phyloP scores from a whole-genome alignment of 2,888 invertebrate species.

The Melolontha melolontha region DNA sequence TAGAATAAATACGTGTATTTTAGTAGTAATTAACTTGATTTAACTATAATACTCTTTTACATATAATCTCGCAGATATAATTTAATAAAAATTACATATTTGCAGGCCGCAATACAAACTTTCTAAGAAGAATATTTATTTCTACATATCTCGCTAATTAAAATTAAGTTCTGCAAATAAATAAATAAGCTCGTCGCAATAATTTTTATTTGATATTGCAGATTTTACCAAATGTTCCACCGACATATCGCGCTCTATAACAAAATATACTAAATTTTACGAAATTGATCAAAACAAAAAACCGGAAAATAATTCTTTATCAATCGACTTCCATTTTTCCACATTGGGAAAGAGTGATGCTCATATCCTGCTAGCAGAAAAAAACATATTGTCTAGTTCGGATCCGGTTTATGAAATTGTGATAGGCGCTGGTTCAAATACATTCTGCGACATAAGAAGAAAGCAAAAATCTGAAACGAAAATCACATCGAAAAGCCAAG shows the following conservation, averaged over 20 bases:
- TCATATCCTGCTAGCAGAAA: conserved; percentile 74
- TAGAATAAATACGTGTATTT: no score
- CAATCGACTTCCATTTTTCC: conserved; percentile 74
- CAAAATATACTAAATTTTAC: conserved; percentile 72
- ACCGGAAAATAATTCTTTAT: conserved; percentile 52
- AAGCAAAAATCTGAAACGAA: conserved; percentile 71
- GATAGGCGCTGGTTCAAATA: conserved; percentile 79
- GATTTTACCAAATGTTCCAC: conserved; percentile 68
- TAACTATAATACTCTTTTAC: no score
- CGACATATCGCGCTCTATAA: conserved; percentile 69
- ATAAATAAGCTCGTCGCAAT: no score
- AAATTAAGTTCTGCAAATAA: no score
- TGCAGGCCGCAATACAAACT: no score
- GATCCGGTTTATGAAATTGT: conserved; percentile 80
- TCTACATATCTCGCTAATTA: no score
- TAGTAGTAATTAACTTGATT: no score
- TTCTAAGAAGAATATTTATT: no score
- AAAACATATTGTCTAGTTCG: conserved; percentile 61
- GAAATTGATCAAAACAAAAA: conserved; percentile 58
- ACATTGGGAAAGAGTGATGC: conserved; percentile 77
- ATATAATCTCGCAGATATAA: no score
- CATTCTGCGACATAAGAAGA: conserved; percentile 75
- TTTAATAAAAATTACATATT: no score
- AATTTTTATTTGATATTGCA: conserved; percentile 36
- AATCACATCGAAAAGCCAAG: conserved; percentile 68